Conservation (phyloP, 2,113 vertebrate genomes). For the Pica pica region DNA sequence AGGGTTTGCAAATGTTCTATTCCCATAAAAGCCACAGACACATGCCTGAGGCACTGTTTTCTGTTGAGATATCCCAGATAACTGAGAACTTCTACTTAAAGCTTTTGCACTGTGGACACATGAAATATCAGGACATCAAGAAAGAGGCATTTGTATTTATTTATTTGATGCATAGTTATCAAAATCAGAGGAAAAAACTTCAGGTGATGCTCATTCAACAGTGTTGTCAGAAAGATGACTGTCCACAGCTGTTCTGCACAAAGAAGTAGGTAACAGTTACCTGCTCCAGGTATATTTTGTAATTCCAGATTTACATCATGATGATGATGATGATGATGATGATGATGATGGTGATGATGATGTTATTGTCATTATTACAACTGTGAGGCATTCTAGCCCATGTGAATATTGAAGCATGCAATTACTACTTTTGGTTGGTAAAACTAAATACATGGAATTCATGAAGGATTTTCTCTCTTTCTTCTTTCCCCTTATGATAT, state of each 20-base stretch:
- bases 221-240: not conserved
- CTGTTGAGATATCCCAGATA: not conserved
- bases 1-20: not conserved
- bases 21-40: not conserved
- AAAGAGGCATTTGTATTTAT: not conserved
- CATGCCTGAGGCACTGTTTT: not conserved
- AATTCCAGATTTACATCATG: not conserved
- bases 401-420: not conserved
- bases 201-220: not conserved
- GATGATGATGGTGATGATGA: not conserved
- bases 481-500: not conserved
- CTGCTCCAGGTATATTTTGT: not conserved
- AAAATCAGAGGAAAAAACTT: not conserved
- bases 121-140: not conserved
- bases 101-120: not conserved
- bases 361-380: not conserved
- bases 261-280: not conserved
- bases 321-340: not conserved
- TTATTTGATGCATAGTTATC: not conserved
- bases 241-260: not conserved
- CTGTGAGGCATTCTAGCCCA: not conserved
- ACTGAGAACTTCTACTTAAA: not conserved
- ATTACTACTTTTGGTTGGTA: not conserved
- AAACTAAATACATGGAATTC: fast-evolving
- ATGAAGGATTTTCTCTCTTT: not conserved